Conservation (phyloP, 64 coral and sea anemone species). For the Montipora foliosa region DNA sequence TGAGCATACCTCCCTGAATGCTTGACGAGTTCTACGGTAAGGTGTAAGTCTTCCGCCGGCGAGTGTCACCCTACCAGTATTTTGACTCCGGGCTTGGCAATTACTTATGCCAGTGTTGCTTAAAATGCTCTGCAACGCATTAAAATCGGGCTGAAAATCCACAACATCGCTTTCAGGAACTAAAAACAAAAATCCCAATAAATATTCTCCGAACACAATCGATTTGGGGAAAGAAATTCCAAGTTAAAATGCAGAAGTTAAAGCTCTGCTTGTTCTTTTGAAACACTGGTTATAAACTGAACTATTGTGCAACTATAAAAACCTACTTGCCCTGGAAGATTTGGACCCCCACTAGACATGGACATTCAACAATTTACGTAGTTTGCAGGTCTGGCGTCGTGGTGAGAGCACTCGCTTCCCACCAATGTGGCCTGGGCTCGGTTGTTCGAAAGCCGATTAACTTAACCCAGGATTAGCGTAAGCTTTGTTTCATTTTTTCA, state of each 20-base stretch:
- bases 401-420: no score
- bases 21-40: conserved; percentile 30
- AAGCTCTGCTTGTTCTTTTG: neutral
- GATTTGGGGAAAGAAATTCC: neutral
- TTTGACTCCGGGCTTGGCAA: conserved; percentile 17
- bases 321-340: no score
- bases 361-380: no score
- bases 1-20: conserved; percentile 18
- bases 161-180: conserved; percentile 47
- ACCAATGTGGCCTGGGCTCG: no score
- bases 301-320: no score
- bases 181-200: neutral
- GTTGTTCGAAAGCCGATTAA: no score
- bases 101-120: conserved; percentile 56
- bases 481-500: no score
- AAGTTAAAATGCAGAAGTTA: neutral
- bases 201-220: neutral
- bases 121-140: conserved; percentile 77
- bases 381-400: no score
- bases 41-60: conserved; percentile 37
- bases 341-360: no score
- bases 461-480: no score
- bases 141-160: conserved; percentile 71
- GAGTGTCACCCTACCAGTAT: conserved; percentile 46
- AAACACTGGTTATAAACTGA: neutral